These are phyloP conservation scores for Ophioderma brevispina DNA, from an alignment of 35 echinoderm and acorn worm genomes.

Conservation along the genomic window DNA sequence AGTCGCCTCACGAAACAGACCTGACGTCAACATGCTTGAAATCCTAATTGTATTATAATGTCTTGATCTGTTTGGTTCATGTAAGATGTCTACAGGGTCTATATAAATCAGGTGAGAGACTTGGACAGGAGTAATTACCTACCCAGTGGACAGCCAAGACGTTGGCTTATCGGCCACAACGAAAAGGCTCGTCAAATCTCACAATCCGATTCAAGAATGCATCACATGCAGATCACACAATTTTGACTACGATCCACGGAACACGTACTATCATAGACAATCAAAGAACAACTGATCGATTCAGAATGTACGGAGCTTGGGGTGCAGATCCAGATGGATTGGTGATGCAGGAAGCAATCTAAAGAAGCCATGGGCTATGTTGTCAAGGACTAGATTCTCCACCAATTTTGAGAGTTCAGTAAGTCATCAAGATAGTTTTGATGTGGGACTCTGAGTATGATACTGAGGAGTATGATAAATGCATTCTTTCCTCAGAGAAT, in stretches of 20 bases:
- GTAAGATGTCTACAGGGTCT: conserved; percentile 83
- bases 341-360: conserved; percentile 60
- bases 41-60: too few species aligned
- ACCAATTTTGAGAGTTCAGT: conserved; percentile 69
- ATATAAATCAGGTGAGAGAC: conserved; percentile 89
- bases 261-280: conserved; percentile 24
- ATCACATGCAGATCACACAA: conserved; percentile 78
- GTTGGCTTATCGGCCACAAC: conserved; percentile 87
- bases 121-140: conserved; percentile 76
- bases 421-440: conserved; percentile 71
- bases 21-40: too few species aligned
- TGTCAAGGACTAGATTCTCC: conserved; percentile 53
- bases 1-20: too few species aligned
- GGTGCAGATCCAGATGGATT: conserved; percentile 41
- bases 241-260: conserved; percentile 77
- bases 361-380: conserved; percentile 32
- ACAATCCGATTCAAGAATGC: conserved; percentile 50
- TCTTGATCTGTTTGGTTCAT: too few species aligned
- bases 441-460: too few species aligned
- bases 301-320: not conserved
- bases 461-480: conserved; percentile 77
- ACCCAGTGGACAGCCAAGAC: conserved; percentile 72
- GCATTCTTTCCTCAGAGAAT: conserved; percentile 62
- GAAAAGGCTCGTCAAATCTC: conserved; percentile 83
- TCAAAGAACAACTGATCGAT: too few species aligned